phyloP scores from a whole-genome alignment of 2,797 vertebrate species.

The Coranthus polyacanthus region DNA sequence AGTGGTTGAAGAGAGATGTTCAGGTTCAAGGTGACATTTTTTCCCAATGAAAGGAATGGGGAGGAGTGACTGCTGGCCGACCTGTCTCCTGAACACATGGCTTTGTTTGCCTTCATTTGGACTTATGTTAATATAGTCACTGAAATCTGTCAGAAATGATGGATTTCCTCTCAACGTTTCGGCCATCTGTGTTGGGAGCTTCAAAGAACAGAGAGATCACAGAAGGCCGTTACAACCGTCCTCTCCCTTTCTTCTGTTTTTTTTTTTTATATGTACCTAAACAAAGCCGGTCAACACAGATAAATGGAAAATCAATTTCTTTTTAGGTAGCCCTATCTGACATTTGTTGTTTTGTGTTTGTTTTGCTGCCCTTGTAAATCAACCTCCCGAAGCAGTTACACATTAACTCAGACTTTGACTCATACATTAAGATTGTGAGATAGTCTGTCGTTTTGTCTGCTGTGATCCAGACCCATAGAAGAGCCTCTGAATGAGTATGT shows the following conservation, averaged over 20 bases:
- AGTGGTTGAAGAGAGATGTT: no score
- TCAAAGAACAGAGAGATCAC: constrained; percentile 51
- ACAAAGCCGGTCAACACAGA: constrained; percentile 39
- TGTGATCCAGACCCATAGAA: constrained; percentile 8
- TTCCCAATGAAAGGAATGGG: constrained; percentile 12
- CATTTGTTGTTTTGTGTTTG: constrained; percentile 36
- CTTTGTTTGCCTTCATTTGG: constrained; percentile 49
- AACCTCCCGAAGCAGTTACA: constrained; percentile 40
- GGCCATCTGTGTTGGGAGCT: constrained; percentile 66
- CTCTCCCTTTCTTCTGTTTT: constrained; percentile 8
- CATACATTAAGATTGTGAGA: constrained; percentile 9
- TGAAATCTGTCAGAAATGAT: constrained; percentile 77
- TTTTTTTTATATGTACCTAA: constrained; percentile 21
- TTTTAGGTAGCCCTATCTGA: neutral
- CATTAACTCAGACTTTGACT: constrained; percentile 70
- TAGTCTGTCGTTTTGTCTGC: constrained; percentile 23
- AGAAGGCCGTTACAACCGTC: constrained; percentile 2
- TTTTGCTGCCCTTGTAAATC: constrained; percentile 29
- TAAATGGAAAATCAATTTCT: constrained; percentile 63
- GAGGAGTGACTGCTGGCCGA: constrained; percentile 30
- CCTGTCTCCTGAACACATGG: constrained; percentile 62
- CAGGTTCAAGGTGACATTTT: constrained; percentile 50
- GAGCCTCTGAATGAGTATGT: constrained; percentile 2
- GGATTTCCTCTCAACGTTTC: constrained; percentile 66
- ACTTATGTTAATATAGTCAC: constrained; percentile 63